Conservation (phyloP, 2,888 invertebrate species). For the Papilio elwesi region DNA sequence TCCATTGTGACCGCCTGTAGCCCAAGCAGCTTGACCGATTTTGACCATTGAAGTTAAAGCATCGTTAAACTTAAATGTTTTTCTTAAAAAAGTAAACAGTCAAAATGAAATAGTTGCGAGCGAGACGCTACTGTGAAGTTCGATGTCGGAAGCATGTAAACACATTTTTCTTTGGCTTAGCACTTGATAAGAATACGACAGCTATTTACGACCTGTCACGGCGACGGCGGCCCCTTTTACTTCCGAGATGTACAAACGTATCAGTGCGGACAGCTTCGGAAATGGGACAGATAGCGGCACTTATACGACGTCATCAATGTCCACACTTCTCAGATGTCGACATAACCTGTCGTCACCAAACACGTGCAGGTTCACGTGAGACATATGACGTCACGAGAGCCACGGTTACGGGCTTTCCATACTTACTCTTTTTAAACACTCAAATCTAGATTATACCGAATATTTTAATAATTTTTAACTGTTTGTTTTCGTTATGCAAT, state of each 20-base stretch:
- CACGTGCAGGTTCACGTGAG: background rate
- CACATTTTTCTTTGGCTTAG: background rate
- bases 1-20: too few relatives aligned
- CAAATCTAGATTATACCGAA: too few relatives aligned
- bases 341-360: too few relatives aligned
- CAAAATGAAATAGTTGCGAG: too few relatives aligned
- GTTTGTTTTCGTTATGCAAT: too few relatives aligned
- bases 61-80: too few relatives aligned
- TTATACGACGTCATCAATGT: slow-evolving; percentile 25
- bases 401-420: background rate
- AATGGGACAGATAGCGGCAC: slow-evolving; percentile 26
- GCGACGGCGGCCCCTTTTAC: slow-evolving; percentile 7
- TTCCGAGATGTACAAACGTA: background rate
- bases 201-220: slow-evolving; percentile 12
- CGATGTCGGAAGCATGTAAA: background rate
- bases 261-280: background rate
- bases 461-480: too few relatives aligned
- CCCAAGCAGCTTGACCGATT: too few relatives aligned
- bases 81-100: too few relatives aligned
- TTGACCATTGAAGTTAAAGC: too few relatives aligned
- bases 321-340: slow-evolving; percentile 15
- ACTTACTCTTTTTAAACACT: too few relatives aligned
- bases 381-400: background rate
- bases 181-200: background rate
- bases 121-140: too few relatives aligned